These are phyloP conservation scores for Astreopora myriophthalma DNA, from an alignment of 64 coral and sea anemone species.

Conservation along the genomic window DNA sequence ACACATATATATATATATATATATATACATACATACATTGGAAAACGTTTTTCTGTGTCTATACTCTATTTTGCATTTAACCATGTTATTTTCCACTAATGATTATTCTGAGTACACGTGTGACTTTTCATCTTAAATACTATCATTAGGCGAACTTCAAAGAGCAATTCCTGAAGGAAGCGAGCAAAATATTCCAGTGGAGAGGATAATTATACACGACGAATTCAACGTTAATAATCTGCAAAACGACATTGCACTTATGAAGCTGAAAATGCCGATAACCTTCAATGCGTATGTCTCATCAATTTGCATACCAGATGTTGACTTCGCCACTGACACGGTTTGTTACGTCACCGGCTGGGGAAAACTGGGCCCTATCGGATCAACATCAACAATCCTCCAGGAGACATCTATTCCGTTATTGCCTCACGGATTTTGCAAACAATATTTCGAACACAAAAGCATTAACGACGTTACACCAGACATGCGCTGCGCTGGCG, in stretches of 20 bases:
- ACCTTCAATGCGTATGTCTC: too few relatives aligned
- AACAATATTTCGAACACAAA: not conserved
- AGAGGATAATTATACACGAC: slow-evolving; percentile 35
- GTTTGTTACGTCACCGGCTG: slow-evolving; percentile 67
- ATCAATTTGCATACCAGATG: not conserved
- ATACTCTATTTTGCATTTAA: not conserved
- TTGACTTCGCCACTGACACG: slow-evolving; percentile 32
- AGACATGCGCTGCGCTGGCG: slow-evolving; percentile 62
- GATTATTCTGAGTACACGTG: too few relatives aligned
- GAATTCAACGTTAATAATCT: slow-evolving; percentile 33
- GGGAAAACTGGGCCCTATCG: not conserved
- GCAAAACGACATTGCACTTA: slow-evolving; percentile 63
- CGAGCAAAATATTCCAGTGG: slow-evolving; percentile 63
- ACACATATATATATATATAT: too few relatives aligned
- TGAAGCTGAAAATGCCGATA: not conserved
- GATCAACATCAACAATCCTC: slow-evolving; percentile 1
- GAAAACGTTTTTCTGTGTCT: too few relatives aligned
- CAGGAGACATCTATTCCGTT: slow-evolving; percentile 53
- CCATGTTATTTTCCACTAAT: too few relatives aligned
- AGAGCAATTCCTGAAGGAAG: slow-evolving; percentile 21
- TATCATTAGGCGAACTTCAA: slow-evolving; percentile 37
- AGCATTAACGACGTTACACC: slow-evolving; percentile 15
- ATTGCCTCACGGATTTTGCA: not conserved
- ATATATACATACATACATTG: too few relatives aligned
- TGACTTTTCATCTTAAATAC: too few relatives aligned